Evolutionary conservation across 2,888 invertebrate species (phyloP), one percentile per base, ranked within the genome.

Genomic region (Spisula solida): DNA sequence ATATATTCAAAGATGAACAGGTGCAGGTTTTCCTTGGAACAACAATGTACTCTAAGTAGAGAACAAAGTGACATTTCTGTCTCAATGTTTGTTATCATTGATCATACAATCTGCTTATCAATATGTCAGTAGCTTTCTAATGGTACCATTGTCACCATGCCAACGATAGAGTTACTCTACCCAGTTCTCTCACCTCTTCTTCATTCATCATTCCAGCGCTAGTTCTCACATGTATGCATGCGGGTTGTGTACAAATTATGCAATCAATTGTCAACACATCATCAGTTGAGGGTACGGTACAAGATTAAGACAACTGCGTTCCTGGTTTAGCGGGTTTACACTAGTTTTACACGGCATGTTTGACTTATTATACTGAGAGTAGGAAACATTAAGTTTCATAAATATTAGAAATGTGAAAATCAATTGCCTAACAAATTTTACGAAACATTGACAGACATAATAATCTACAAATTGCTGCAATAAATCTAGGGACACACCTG

Each of bases 31-130:
- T 75, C 34, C 75, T 34, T 31, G 31, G 20, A 31, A 41, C 41
- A 41, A 75, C 34, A 75, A 1, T 75, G 31, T 75, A 75, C 31
- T 75, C 25, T 75, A 75, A 14, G 75, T 75, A 34, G 14, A 75
- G 31, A 34, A 34, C 34, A 34, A 75, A 75, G 34, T 75, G 75
- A 75, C 75, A 75, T 75, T 34, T 75, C 75, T 34, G 29, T 75
- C 75, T 75, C 75, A 31, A 75, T 75, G 75, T 75, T 75, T 75
- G 75, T 75, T 75, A 75, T 75, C 75, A 75, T 75, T 31, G 75
- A 75, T 75, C 75, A 75, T 34, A 10, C 10, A 75, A 18, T 34
- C 75, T 75, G 75, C 8, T 75, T 75, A 75, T 75, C 75, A 75
- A 75, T 75, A 31, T 75, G 75, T 75, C 75, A 75, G 75, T 75